Evolutionary conservation across 2,113 vertebrate genomes (phyloP), one percentile per base, ranked within the genome.

Genomic region (Pardalotus punctatus): DNA sequence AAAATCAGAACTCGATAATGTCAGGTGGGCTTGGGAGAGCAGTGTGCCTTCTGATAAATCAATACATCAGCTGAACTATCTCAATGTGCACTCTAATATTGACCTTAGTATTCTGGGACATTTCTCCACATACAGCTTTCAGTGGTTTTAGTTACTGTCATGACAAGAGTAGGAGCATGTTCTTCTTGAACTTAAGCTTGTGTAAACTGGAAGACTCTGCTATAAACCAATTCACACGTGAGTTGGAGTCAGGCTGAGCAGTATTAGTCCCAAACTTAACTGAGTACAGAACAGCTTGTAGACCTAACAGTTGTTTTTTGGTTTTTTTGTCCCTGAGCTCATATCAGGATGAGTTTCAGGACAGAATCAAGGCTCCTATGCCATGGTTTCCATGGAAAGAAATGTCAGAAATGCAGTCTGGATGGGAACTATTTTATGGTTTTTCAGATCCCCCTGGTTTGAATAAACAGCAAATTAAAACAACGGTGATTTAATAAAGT

Each of bases 1-100:
- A 90, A 96, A 95, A 94, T 94, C 90, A 92, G 51, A 95, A 81
- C 62, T 93, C 90, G 85, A 23, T 93, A 81, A 92, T 50, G 28
- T 81, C 72, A 89, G 40, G 71, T 76, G 73, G 79, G 58, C 56
- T 92, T 74, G 36, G 25, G 67, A 91, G 64, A 73, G 18, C 45
- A 79, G 10, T n/a, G 17, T 42, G 38, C 20, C 27, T 81, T 86
- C 73, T 90, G 69, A 93, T 62, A 88, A 88, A 93, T 71, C 48
- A 81, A 27, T 72, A 88, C 6, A 86, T 90, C 74, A 94, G 25
- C 47, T 84, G 60, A 90, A 86, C 14, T 77, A 84, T 77, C 72
- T 83, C 33, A 65, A 1, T 10, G 23, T 66, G 38, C 12, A 81
- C 42, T 40, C 20, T 88, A 50, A 82, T 82, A 89, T 1, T 74